A percentile compares a stretch with the other conserved stretches of the same genome.
These are phyloP conservation scores for Oithona nana DNA, from an alignment of 2,888 invertebrate genomes.

Conservation along the genomic window DNA sequence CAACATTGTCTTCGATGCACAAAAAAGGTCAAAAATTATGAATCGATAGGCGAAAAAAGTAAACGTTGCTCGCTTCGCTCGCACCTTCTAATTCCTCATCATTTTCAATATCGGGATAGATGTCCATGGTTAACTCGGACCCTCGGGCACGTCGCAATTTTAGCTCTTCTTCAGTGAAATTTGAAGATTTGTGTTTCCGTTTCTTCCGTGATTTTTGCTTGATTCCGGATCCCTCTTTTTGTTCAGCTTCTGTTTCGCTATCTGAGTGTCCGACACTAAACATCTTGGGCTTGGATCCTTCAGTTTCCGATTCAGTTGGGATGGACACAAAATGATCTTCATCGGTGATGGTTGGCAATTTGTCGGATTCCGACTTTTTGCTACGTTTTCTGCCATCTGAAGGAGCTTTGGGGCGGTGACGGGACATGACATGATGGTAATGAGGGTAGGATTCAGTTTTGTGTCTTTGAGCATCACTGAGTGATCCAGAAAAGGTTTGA, in stretches of 20 bases:
- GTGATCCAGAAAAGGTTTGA: background rate
- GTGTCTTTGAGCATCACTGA: background rate
- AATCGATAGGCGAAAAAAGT: no score
- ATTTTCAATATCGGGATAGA: background rate
- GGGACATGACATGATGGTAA: slow-evolving; percentile 9
- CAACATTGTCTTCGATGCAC: no score
- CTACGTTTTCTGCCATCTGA: background rate
- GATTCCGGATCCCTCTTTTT: background rate
- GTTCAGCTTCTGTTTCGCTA: background rate
- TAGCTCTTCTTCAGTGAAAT: background rate
- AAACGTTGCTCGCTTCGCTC: no score
- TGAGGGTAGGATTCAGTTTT: background rate
- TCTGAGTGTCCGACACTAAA: no score
- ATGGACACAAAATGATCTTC: background rate
- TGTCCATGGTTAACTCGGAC: slow-evolving; percentile 5
- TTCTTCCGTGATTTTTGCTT: background rate
- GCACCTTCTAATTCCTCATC: no score
- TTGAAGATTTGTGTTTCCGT: background rate
- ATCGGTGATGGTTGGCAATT: slow-evolving; percentile 4
- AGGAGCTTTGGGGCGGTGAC: background rate
- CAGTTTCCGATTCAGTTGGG: no score
- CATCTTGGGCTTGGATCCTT: no score
- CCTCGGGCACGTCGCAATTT: background rate
- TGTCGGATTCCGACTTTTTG: background rate
- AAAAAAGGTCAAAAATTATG: no score